Conservation (phyloP, 2,797 vertebrate genomes). For the Pogonophryne albipinna region DNA sequence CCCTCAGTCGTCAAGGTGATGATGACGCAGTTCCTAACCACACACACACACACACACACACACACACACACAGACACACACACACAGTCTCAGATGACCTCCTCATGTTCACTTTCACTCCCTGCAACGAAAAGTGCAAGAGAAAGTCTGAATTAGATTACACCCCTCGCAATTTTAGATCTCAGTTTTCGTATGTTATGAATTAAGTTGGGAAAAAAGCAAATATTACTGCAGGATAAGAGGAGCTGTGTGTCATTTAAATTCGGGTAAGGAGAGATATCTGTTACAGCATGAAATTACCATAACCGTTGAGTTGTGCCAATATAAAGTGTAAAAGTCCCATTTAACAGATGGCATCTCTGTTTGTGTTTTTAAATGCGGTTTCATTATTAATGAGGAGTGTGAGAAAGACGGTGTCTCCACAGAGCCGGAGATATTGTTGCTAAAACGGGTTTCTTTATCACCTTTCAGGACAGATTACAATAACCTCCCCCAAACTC, state of each 20-base stretch:
- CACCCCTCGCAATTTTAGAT: conserved; percentile 9
- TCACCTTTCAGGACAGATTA: conserved; percentile 51
- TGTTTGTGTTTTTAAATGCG: conserved; percentile 77
- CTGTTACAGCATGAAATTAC: conserved; percentile 17
- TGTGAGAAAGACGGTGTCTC: conserved; percentile 76
- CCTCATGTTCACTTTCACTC: conserved; percentile 73
- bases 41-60: conserved; percentile 27
- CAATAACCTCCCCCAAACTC: conserved; percentile 70
- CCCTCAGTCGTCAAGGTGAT: conserved; percentile 69
- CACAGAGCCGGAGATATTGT: conserved; percentile 68
- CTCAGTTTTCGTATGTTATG: not conserved
- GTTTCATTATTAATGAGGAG: conserved; percentile 86
- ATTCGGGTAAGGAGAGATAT: conserved; percentile 29
- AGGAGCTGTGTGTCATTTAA: conserved; percentile 9
- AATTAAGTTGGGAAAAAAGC: conserved; percentile 5
- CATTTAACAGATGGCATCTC: conserved; percentile 82
- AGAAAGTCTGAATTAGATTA: conserved; percentile 47
- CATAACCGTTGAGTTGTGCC: conserved; percentile 45
- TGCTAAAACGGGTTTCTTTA: conserved; percentile 47
- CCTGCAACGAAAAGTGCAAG: conserved; percentile 37
- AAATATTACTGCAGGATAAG: conserved; percentile 1
- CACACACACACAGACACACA: conserved; percentile 27
- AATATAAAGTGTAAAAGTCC: conserved; percentile 69
- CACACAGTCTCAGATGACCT: conserved; percentile 68
- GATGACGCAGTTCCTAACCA: conserved; percentile 50